Evolutionary conservation across 1,140 invertebrate species (phyloP).

Genomic region (Calliopsis andreniformis): DNA sequence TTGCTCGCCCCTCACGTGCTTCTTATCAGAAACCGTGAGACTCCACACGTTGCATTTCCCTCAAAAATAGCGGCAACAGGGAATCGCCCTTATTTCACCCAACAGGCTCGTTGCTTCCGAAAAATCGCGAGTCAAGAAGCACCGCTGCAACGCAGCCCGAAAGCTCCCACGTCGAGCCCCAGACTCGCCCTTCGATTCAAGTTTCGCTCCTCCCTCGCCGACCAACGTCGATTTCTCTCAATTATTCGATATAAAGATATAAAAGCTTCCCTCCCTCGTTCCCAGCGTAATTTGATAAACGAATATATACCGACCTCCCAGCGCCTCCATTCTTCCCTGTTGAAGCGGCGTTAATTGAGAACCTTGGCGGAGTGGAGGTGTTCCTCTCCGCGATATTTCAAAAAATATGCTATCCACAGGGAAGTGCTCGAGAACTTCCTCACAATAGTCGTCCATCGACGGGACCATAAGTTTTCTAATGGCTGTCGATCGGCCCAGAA

Average conservation of each 20-base stretch:
- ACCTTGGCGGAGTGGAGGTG: not conserved
- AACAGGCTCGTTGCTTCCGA: not conserved
- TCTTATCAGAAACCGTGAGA: not conserved
- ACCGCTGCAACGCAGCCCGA: not conserved
- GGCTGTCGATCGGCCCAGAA: conserved; percentile 33
- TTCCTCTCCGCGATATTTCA: too few relatives aligned
- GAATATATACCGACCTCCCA: conserved; percentile 25
- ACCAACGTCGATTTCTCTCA: conserved; percentile 58
- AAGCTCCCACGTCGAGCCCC: not conserved
- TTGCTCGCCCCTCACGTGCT: too few relatives aligned
- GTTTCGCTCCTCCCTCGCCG: conserved; percentile 25
- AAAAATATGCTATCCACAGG: not conserved
- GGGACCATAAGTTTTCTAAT: conserved; percentile 33
- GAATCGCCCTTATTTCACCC: conserved; percentile 5
- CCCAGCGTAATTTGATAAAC: conserved; percentile 40
- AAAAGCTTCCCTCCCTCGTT: conserved; percentile 40
- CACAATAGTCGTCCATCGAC: conserved; percentile 27
- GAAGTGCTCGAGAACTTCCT: too few relatives aligned
- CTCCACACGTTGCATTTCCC: not conserved
- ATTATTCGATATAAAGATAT: conserved; percentile 50
- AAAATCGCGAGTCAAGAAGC: not conserved
- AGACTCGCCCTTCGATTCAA: not conserved
- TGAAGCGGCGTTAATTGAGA: conserved; percentile 12
- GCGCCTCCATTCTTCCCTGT: not conserved
- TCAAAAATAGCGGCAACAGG: not conserved